phyloP scores from a whole-genome alignment of 35 echinoderm and acorn worm genomes.

The Heliocidaris tuberculata region DNA sequence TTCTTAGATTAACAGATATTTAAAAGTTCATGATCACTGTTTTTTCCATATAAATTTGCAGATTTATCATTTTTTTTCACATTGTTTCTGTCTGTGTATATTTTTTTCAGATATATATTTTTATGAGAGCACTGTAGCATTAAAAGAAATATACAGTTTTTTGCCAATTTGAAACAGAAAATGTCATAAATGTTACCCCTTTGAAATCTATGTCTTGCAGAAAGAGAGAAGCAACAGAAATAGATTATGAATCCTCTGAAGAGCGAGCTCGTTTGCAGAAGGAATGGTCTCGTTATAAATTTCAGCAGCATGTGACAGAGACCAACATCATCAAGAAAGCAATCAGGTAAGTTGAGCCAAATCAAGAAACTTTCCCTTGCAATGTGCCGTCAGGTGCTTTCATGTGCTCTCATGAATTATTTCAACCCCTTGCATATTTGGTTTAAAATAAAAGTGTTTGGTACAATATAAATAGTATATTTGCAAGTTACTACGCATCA shows the following conservation, averaged over 20 bases:
- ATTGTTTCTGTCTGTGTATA: neutral
- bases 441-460: too few relatives aligned
- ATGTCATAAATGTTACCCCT: neutral
- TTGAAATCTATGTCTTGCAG: constrained; percentile 31
- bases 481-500: too few relatives aligned
- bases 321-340: constrained; percentile 52
- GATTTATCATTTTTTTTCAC: neutral
- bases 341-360: constrained; percentile 33
- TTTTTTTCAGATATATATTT: neutral
- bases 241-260: constrained; percentile 75
- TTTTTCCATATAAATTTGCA: too few relatives aligned
- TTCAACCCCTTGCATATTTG: too few relatives aligned
- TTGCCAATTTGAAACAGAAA: neutral
- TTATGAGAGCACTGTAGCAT: neutral
- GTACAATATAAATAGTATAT: too few relatives aligned
- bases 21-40: too few relatives aligned
- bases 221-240: constrained; percentile 55
- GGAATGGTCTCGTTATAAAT: constrained; percentile 69
- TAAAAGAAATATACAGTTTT: neutral
- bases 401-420: too few relatives aligned
- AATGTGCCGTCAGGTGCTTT: neutral
- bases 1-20: too few relatives aligned
- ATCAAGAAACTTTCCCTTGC: neutral
- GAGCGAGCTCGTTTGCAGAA: constrained; percentile 83
- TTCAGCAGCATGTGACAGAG: constrained; percentile 66